Conservation (phyloP, 2,113 vertebrate species). For the Zonotrichia leucophrys region DNA sequence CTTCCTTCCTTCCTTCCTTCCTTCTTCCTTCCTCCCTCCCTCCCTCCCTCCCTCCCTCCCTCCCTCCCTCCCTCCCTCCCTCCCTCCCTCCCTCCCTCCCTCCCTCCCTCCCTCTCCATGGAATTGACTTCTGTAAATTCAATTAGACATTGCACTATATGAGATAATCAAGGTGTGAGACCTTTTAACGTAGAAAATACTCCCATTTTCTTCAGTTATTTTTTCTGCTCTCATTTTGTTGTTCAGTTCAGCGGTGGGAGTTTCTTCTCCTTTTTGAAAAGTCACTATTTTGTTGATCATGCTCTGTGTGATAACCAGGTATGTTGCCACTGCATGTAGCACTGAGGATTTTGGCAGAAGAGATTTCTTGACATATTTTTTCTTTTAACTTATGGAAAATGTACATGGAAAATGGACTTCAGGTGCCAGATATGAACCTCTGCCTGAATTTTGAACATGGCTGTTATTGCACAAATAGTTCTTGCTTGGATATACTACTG, state of each 20-base stretch:
- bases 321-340: fast-evolving
- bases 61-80: too few relatives aligned
- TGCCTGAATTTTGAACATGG: neutral
- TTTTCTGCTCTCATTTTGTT: neutral
- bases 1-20: too few relatives aligned
- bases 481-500: neutral
- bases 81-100: too few relatives aligned
- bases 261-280: neutral
- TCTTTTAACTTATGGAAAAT: neutral
- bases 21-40: too few relatives aligned
- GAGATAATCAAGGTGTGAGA: neutral
- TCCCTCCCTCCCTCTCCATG: too few relatives aligned
- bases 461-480: neutral
- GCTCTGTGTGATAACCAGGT: fast-evolving
- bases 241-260: neutral
- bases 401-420: neutral
- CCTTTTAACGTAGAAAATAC: neutral
- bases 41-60: too few relatives aligned
- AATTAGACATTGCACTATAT: fast-evolving
- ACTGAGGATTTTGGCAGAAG: neutral
- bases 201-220: neutral
- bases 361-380: neutral
- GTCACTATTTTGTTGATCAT: neutral
- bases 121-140: neutral
- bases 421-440: neutral